A percentile compares a stretch with the other conserved stretches of the same genome.
Evolutionary conservation across 2,113 vertebrate genomes (phyloP).

Genomic region (Dromiciops gliroides): DNA sequence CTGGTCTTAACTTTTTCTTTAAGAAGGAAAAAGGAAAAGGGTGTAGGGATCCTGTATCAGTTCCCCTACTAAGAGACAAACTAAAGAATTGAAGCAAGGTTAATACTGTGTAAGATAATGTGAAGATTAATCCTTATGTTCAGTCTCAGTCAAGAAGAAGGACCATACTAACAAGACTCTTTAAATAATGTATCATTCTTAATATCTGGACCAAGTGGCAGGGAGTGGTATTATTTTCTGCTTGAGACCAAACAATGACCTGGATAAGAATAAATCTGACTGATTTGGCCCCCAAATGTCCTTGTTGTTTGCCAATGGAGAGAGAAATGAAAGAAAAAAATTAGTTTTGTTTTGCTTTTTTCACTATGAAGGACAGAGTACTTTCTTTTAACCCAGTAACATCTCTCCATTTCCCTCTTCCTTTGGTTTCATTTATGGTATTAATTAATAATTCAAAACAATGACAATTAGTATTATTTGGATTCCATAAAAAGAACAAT

Average conservation of each 20-base stretch:
- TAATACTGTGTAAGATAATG: neutral
- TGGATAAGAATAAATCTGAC: neutral
- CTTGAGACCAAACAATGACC: neutral
- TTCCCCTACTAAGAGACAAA: constrained; percentile 5
- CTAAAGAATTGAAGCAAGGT: neutral
- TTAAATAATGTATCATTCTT: neutral
- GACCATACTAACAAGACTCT: neutral
- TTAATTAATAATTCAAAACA: constrained; percentile 11
- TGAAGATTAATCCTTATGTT: neutral
- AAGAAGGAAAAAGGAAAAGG: constrained; percentile 38
- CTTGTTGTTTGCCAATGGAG: neutral
- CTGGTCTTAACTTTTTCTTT: neutral
- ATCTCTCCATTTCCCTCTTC: neutral
- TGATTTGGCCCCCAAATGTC: too few species aligned
- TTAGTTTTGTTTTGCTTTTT: neutral
- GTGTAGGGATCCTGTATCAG: neutral
- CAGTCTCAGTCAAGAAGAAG: neutral
- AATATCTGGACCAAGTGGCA: neutral
- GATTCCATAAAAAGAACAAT: neutral
- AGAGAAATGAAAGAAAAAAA: neutral
- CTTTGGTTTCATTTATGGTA: neutral
- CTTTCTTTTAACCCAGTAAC: neutral
- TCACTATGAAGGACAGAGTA: neutral
- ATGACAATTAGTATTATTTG: neutral
- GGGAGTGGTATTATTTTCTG: neutral